A percentile compares a stretch with the other conserved stretches of the same genome.
Evolutionary conservation across 1,140 invertebrate genomes (phyloP).

Genomic region (Caenorhabditis inopinata): DNA sequence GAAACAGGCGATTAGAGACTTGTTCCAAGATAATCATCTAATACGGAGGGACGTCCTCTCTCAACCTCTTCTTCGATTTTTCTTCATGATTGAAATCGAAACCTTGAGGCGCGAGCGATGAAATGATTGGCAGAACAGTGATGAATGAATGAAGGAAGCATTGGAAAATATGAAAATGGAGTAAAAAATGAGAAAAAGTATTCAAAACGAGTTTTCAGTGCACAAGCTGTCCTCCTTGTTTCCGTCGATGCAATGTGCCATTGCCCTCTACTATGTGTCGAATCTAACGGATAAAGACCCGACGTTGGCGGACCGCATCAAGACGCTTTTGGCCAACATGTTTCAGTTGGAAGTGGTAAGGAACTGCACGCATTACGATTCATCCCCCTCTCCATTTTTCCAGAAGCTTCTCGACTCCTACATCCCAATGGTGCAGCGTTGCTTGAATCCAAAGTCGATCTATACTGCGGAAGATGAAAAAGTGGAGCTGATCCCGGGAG

Average conservation of each 20-base stretch:
- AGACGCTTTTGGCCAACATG: not conserved
- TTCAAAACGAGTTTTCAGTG: not conserved
- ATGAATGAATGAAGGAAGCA: not conserved
- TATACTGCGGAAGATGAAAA: not conserved
- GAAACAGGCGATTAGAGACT: not conserved
- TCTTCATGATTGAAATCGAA: constrained; percentile 9
- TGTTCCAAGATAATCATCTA: constrained; percentile 27
- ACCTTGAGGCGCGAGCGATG: constrained; percentile 1
- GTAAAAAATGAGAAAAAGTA: not conserved
- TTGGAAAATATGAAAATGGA: not conserved
- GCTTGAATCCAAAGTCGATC: not conserved
- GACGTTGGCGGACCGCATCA: not conserved
- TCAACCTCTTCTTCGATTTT: not conserved
- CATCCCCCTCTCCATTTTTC: not conserved
- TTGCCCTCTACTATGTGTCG: not conserved
- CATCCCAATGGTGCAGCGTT: not conserved
- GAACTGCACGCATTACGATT: not conserved
- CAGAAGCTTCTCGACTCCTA: constrained; percentile 8
- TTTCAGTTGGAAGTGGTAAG: constrained; percentile 17
- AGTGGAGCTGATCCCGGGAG: too few relatives aligned
- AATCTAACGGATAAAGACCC: not conserved
- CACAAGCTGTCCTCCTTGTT: constrained; percentile 1
- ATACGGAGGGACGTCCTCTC: not conserved
- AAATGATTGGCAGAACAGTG: not conserved
- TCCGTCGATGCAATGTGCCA: constrained; percentile 21